Conservation (phyloP, 2,113 vertebrate genomes). For the Macrotis lagotis region DNA sequence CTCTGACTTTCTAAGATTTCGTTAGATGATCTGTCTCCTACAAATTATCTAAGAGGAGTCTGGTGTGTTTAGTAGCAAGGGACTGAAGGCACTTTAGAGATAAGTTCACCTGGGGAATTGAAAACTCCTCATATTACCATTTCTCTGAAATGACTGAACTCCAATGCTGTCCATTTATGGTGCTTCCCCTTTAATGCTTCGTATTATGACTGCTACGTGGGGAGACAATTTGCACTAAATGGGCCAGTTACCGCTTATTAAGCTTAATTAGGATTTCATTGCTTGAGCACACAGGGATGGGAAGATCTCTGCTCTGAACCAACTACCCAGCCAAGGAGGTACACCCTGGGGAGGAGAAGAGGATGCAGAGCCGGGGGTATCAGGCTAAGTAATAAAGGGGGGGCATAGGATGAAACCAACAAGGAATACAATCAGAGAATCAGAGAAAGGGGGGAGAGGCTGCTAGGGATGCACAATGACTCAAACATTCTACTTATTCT, state of each 20-base stretch:
- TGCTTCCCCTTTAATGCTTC: slow-evolving; percentile 27
- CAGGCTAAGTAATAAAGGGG: background rate
- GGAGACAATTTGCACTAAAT: slow-evolving; percentile 63
- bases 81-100: background rate
- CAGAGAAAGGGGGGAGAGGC: background rate
- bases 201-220: slow-evolving; percentile 20
- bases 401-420: too few relatives aligned
- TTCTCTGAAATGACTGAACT: background rate
- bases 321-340: slow-evolving; percentile 29
- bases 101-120: background rate
- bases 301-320: slow-evolving; percentile 41
- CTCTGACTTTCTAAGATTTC: background rate
- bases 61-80: background rate
- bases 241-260: slow-evolving; percentile 67
- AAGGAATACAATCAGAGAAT: background rate
- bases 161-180: background rate
- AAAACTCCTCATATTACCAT: background rate
- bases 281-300: slow-evolving; percentile 51
- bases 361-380: background rate
- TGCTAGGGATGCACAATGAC: background rate
- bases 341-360: slow-evolving; percentile 19
- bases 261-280: slow-evolving; percentile 62
- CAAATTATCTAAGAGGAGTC: background rate
- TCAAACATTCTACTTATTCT: background rate
- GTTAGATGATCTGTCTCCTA: background rate